Evolutionary conservation across 2,888 invertebrate species (phyloP).

Genomic region (Sussaba pulchella): DNA sequence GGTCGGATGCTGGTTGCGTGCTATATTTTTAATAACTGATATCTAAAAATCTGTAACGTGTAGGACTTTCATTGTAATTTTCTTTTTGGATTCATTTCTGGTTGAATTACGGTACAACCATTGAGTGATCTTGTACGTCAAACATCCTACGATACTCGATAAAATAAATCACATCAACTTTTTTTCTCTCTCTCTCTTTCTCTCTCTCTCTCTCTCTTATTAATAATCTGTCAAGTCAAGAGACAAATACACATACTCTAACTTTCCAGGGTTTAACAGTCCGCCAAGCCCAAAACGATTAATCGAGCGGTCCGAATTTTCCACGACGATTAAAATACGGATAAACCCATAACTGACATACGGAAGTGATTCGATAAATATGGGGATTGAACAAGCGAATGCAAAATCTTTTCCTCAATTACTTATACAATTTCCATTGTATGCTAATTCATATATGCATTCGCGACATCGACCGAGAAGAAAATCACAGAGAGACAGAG

Average conservation of each 20-base stretch:
- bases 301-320: not conserved
- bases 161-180: too few relatives aligned
- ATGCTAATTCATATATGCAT: constrained; percentile 65
- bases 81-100: too few relatives aligned
- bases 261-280: not conserved
- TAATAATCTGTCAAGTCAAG: not conserved
- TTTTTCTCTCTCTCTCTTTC: too few relatives aligned
- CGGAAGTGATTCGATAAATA: constrained; percentile 59
- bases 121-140: too few relatives aligned
- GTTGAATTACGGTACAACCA: too few relatives aligned
- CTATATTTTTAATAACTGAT: too few relatives aligned
- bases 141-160: too few relatives aligned
- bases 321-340: constrained; percentile 15
- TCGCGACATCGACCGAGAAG: constrained; percentile 42
- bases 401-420: constrained; percentile 63
- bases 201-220: too few relatives aligned
- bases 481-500: constrained; percentile 4
- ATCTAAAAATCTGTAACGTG: too few relatives aligned
- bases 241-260: not conserved
- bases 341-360: constrained; percentile 50
- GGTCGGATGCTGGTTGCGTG: too few relatives aligned
- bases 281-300: not conserved
- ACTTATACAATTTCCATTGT: constrained; percentile 70
- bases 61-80: too few relatives aligned
- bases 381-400: constrained; percentile 44